A percentile compares a stretch with the other conserved stretches of the same genome.
Conservation (phyloP, 2,113 vertebrate genomes). For the Zapus hudsonius region DNA sequence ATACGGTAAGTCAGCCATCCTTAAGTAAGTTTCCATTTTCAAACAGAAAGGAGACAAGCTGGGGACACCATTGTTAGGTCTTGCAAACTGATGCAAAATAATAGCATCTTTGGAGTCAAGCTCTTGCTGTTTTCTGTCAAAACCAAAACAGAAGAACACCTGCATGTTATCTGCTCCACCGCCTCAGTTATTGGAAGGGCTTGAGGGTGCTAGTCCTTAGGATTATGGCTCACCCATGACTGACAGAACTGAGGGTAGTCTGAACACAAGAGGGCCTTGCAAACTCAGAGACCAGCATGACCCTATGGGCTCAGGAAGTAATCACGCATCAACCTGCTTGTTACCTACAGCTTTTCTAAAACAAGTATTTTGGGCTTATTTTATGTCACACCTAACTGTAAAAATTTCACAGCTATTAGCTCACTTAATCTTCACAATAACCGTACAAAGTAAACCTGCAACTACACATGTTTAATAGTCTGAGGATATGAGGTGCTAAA, state of each 20-base stretch:
- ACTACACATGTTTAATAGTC: not conserved
- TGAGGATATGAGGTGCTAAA: not conserved
- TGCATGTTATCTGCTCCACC: not conserved
- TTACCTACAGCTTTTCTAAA: not conserved
- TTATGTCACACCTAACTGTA: not conserved
- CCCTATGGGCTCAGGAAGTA: not conserved
- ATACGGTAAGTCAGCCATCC: slow-evolving; percentile 98
- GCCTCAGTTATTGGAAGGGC: not conserved
- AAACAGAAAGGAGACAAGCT: slow-evolving; percentile 98
- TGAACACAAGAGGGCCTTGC: not conserved
- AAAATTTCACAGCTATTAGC: not conserved
- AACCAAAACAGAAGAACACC: slow-evolving; percentile 52
- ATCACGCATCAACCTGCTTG: not conserved
- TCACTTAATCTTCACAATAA: slow-evolving; percentile 9
- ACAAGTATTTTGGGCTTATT: not conserved
- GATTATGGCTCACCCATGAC: not conserved
- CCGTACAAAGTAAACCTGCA: not conserved
- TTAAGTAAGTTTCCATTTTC: slow-evolving; percentile 98
- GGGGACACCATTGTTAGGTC: slow-evolving; percentile 94
- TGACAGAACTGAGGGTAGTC: not conserved
- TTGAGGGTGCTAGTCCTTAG: not conserved
- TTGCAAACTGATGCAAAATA: slow-evolving; percentile 98
- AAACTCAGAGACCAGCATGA: not conserved
- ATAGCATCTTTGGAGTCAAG: slow-evolving; percentile 98
- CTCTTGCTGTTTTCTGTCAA: slow-evolving; percentile 95